Evolutionary conservation across 2,113 vertebrate genomes (phyloP).

Genomic region (Taurulus bubalis): DNA sequence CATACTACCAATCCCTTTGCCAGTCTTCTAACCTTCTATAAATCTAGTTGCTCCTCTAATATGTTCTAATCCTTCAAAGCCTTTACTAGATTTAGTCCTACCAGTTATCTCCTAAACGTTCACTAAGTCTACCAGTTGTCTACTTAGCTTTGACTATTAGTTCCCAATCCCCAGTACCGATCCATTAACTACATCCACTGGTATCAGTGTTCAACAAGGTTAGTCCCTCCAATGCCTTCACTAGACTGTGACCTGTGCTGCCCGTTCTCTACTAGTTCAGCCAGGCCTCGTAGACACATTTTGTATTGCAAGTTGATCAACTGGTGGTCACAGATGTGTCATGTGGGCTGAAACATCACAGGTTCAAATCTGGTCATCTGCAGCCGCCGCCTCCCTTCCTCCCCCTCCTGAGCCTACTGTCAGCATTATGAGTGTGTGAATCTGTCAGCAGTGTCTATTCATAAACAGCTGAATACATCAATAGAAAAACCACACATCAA

Average conservation of each 20-base stretch:
- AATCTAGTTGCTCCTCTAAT: not conserved
- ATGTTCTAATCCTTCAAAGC: not conserved
- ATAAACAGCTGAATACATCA: slow-evolving; percentile 56
- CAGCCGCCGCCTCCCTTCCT: not conserved
- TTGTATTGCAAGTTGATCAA: not conserved
- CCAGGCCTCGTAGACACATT: not conserved
- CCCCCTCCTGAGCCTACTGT: slow-evolving; percentile 24
- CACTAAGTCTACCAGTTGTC: not conserved
- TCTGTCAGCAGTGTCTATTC: slow-evolving; percentile 66
- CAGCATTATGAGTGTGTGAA: slow-evolving; percentile 37
- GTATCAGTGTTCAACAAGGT: not conserved
- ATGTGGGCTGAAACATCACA: slow-evolving; percentile 1
- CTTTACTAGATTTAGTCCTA: not conserved
- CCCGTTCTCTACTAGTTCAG: not conserved
- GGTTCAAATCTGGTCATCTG: slow-evolving; percentile 39
- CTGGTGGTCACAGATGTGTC: slow-evolving; percentile 18
- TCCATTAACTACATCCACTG: not conserved
- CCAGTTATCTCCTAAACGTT: not conserved
- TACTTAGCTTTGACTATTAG: not conserved
- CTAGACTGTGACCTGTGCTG: not conserved
- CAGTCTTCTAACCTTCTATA: not conserved
- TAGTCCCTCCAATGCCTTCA: not conserved
- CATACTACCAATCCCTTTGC: not conserved
- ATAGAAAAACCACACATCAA: slow-evolving; percentile 39
- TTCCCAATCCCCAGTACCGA: not conserved